Evolutionary conservation across 2,113 vertebrate genomes (phyloP).

Genomic region (Cephalophus harveyi): DNA sequence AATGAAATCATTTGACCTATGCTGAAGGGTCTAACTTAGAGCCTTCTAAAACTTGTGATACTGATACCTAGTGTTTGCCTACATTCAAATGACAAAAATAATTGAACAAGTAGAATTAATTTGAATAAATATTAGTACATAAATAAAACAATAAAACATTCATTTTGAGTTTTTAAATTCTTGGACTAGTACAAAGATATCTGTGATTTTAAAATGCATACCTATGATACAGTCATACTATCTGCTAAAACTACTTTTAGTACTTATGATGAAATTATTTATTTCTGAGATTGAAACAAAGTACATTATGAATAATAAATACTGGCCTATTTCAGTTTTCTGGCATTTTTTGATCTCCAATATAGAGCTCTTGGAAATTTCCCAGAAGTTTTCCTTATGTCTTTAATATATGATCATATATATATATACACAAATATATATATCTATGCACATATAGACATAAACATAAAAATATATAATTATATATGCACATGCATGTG

Average conservation of each 20-base stretch:
- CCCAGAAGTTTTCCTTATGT: neutral
- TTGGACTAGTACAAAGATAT: neutral
- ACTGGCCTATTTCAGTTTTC: neutral
- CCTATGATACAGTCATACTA: neutral
- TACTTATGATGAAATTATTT: neutral
- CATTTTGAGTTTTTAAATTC: neutral
- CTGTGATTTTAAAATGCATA: neutral
- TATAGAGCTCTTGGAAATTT: neutral
- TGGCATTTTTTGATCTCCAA: neutral
- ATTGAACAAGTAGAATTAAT: neutral
- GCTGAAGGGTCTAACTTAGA: neutral
- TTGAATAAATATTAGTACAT: neutral
- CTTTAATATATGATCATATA: neutral
- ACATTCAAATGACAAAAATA: slow-evolving; percentile 12
- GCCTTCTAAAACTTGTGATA: neutral
- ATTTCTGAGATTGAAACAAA: neutral
- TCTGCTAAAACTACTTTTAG: neutral
- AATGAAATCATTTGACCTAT: neutral
- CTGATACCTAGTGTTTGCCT: neutral
- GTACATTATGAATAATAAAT: slow-evolving; percentile 1
- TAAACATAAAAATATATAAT: no score
- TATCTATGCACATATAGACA: neutral
- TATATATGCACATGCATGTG: neutral
- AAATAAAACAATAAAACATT: neutral
- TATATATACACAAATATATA: neutral